These are phyloP conservation scores for Drosophila carrolli DNA, from an alignment of 1,140 invertebrate genomes.

Conservation along the genomic window DNA sequence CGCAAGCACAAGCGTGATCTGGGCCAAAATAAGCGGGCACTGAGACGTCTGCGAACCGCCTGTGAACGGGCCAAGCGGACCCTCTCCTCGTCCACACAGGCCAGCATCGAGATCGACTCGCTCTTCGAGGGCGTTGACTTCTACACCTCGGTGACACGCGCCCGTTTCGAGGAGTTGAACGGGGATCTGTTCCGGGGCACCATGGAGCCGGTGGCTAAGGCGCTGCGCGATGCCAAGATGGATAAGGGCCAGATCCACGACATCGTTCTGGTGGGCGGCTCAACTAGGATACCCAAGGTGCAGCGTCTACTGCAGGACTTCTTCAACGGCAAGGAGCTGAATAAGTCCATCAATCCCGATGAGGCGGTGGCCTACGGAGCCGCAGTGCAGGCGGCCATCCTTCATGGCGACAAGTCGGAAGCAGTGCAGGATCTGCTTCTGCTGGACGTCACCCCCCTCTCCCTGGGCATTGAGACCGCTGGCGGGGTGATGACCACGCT, in stretches of 20 bases:
- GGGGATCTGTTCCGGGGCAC: constrained; percentile 96
- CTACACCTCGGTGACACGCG: constrained; percentile 97
- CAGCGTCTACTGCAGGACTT: constrained; percentile 97
- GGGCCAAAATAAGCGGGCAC: constrained; percentile 93
- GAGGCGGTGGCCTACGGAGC: constrained; percentile 96
- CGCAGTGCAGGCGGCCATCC: constrained; percentile 95
- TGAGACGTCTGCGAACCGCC: constrained; percentile 95
- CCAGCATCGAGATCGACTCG: constrained; percentile 97
- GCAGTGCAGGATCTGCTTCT: constrained; percentile 95
- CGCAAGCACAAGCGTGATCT: constrained; percentile 98
- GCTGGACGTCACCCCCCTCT: constrained; percentile 96
- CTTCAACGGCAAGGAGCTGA: constrained; percentile 98
- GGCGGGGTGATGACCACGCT: constrained; percentile 97
- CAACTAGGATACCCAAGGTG: constrained; percentile 98
- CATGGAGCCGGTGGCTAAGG: constrained; percentile 97
- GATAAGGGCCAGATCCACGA: constrained; percentile 96
- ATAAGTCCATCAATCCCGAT: constrained; percentile 98
- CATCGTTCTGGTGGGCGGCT: constrained; percentile 98
- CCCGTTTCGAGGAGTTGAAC: constrained; percentile 97
- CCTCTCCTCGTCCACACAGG: constrained; percentile 96
- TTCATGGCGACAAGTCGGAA: constrained; percentile 97
- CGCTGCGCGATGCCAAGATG: constrained; percentile 96
- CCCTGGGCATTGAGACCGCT: constrained; percentile 98
- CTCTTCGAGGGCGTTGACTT: constrained; percentile 98
- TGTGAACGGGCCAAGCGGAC: constrained; percentile 98